Conservation (phyloP, 2,113 vertebrate species). For the Microtus richardsoni region DNA sequence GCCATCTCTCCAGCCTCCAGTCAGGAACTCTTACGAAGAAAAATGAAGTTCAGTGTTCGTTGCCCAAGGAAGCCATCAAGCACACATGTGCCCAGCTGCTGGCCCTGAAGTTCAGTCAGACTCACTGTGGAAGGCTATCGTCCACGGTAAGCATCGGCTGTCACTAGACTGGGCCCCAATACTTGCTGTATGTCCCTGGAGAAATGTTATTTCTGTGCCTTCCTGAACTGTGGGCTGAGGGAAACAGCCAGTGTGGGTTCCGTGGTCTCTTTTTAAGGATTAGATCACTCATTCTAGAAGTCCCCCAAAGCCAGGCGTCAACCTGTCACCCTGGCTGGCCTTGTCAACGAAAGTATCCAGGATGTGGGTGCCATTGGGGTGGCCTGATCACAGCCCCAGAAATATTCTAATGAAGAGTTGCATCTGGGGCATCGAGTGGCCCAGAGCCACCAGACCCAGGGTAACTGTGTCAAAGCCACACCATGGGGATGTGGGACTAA, state of each 20-base stretch:
- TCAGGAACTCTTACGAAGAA: neutral
- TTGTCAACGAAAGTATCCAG: neutral
- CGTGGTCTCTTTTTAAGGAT: neutral
- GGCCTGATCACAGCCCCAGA: too few relatives aligned
- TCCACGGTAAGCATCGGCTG: accelerated
- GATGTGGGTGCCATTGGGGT: too few relatives aligned
- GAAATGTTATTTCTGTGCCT: neutral
- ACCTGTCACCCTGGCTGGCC: neutral
- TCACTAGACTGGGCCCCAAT: accelerated
- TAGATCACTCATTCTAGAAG: too few relatives aligned
- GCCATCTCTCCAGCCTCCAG: too few relatives aligned
- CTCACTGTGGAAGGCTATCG: accelerated
- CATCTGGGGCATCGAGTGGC: neutral
- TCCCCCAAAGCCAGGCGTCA: neutral
- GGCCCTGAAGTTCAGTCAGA: accelerated
- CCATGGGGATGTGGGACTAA: neutral
- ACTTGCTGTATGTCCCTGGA: neutral
- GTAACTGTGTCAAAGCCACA: neutral
- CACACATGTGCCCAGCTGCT: accelerated
- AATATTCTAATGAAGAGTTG: neutral
- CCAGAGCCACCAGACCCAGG: neutral
- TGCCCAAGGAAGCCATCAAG: neutral
- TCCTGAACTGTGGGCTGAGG: neutral
- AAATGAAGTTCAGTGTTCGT: neutral
- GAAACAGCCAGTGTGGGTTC: too few relatives aligned